phyloP scores from a whole-genome alignment of 2,797 vertebrate genomes.

The Muscicapa striata region DNA sequence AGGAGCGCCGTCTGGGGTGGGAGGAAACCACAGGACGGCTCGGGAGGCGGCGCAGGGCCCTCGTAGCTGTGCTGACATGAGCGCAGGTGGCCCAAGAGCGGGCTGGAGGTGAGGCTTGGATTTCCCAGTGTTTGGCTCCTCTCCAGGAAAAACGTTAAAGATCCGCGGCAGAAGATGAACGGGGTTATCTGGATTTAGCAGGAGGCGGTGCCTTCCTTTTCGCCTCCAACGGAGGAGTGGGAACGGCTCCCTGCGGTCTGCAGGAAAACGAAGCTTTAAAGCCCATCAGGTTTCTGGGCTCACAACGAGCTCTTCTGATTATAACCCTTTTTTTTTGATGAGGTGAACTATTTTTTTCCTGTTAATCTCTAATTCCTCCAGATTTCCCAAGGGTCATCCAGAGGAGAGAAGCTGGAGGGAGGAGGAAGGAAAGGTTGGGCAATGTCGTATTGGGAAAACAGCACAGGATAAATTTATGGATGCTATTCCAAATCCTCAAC shows the following conservation, averaged over 20 bases:
- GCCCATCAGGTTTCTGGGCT: slow-evolving; percentile 18
- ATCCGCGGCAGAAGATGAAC: background rate
- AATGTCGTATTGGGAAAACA: background rate
- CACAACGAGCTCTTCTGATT: background rate
- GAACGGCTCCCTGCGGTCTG: background rate
- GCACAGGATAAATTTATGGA: background rate
- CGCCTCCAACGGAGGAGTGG: background rate
- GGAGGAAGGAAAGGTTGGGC: background rate
- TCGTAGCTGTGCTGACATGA: background rate
- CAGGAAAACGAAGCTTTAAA: slow-evolving; percentile 37
- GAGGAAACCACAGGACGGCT: slow-evolving; percentile 49
- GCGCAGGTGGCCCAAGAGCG: slow-evolving; percentile 26
- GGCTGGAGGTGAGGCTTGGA: slow-evolving; percentile 11
- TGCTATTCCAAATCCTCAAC: background rate
- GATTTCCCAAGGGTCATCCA: background rate
- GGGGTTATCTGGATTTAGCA: slow-evolving; percentile 46
- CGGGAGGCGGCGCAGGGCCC: accelerated
- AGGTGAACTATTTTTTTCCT: slow-evolving; percentile 28
- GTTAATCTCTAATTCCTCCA: slow-evolving; percentile 10
- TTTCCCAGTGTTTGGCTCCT: background rate
- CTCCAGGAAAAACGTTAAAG: slow-evolving; percentile 27
- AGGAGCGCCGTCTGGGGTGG: background rate
- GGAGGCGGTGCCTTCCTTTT: slow-evolving; percentile 5
- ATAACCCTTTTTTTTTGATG: background rate
- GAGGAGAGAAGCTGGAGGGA: background rate